These are phyloP conservation scores for Danio aesculapii DNA, from an alignment of 2,797 vertebrate species.

Conservation along the genomic window DNA sequence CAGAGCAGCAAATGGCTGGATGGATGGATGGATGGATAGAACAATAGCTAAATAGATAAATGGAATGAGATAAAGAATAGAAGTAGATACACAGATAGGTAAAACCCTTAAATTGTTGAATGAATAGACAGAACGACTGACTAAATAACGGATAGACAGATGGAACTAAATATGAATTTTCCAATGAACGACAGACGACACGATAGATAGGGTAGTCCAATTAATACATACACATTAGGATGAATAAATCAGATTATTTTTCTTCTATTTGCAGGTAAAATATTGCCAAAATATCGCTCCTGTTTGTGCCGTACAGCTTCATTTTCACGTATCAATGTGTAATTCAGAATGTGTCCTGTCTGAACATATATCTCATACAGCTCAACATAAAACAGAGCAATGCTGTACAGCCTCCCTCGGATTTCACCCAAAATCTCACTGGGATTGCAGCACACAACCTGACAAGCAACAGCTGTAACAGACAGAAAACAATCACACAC, in stretches of 20 bases:
- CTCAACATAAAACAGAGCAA: background rate
- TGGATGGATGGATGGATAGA: background rate
- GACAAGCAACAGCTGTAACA: too few species aligned
- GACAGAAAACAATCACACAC: too few species aligned
- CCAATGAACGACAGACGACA: too few species aligned
- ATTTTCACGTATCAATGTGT: background rate
- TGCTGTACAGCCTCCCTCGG: background rate
- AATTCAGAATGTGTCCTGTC: background rate
- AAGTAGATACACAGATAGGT: background rate
- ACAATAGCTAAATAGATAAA: too few species aligned
- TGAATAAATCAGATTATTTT: background rate
- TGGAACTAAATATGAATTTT: too few species aligned
- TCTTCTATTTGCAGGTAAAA: background rate
- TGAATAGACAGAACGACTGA: accelerated
- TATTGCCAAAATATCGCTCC: background rate
- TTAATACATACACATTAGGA: background rate
- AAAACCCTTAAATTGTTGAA: background rate
- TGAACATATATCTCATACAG: background rate
- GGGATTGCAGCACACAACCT: background rate
- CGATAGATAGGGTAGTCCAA: background rate
- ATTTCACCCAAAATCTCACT: background rate
- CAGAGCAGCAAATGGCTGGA: background rate
- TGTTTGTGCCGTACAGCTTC: background rate
- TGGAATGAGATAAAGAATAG: too few species aligned
- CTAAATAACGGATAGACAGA: background rate